These are phyloP conservation scores for crab-eating macaque (Macaca fascicularis) DNA, from an alignment of 2,113 vertebrate species.

Conservation along the genomic window T2T-MFA8v1.1 NC_088378.1:31683501-31684000, in stretches of 20 bases:
- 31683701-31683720: constrained; percentile 66
- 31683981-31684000: constrained; percentile 40
- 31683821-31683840: constrained; percentile 31
- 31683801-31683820: constrained; percentile 46
- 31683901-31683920: constrained; percentile 55
- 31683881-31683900: constrained; percentile 59
- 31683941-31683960: constrained; percentile 63
- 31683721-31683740: constrained; percentile 38
- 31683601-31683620: constrained; percentile 73
- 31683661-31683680: constrained; percentile 65
- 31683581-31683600: constrained; percentile 69
- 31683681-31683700: constrained; percentile 70
- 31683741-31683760: constrained; percentile 64
- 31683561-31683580: constrained; percentile 61
- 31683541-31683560: constrained; percentile 76
- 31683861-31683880: constrained; percentile 56
- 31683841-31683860: constrained; percentile 67
- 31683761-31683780: constrained; percentile 67
- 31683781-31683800: constrained; percentile 60
- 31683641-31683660: constrained; percentile 70
- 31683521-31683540: constrained; percentile 58
- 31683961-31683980: constrained; percentile 52
- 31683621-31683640: constrained; percentile 64
- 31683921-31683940: constrained; percentile 6
- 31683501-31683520: constrained; percentile 54